Base-by-base conservation (phyloP, 2,113 vertebrate genomes). In the Oncorhynchus keta region DNA sequence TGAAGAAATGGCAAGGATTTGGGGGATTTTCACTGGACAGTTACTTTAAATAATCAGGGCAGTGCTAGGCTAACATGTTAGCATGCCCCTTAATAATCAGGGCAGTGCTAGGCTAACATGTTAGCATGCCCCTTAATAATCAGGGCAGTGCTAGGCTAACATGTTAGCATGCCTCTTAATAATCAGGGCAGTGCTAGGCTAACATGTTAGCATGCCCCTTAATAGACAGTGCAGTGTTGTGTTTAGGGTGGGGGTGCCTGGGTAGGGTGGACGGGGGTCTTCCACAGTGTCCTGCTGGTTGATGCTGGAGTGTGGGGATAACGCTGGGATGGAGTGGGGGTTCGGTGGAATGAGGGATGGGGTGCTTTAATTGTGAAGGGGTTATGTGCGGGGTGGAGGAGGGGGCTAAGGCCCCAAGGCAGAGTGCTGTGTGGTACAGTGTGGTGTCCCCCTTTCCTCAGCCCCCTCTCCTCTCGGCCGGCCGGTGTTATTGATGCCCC, bases 401-500 rank as follows among this genome's bases (percentile, higher is more conserved):
- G 92, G 87, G 88, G 91, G 90, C 93, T 90, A 82, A 91, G 89
- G 59, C 59, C 59, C 59, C 83, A 86, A 92, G 78, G 70, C 83
- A 91, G 92, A 95, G 94, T 93, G 94, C 92, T 92, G 92, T 88
- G 81, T 79, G 2, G 62, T 18, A 76, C 28, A 72, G 85, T 79
- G 90, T 90, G 88, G 90, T 89, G 91, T 92, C 94, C 93, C 87
- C 81, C 86, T 87, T 72, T 84, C 92, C 92, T 70, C 87, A 81
- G 75, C 71, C 80, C 85, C 76, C 8, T 24, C 62, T 28, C 70
- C 62, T 81, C 88, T 90, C 78, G n/a, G 51, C 61, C n/a, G 89
- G 82, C 90, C 66, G 86, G 89, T 72, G 69, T 96, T 96, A 96
- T 95, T 96, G 94, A 96, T 96, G 95, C 92, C 49, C 90, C 93